Percentiles rank a stretch among this genome's conserved stretches.
These are phyloP conservation scores for Trachelus tabidus DNA, from an alignment of 2,888 invertebrate genomes.

Conservation along the genomic window DNA sequence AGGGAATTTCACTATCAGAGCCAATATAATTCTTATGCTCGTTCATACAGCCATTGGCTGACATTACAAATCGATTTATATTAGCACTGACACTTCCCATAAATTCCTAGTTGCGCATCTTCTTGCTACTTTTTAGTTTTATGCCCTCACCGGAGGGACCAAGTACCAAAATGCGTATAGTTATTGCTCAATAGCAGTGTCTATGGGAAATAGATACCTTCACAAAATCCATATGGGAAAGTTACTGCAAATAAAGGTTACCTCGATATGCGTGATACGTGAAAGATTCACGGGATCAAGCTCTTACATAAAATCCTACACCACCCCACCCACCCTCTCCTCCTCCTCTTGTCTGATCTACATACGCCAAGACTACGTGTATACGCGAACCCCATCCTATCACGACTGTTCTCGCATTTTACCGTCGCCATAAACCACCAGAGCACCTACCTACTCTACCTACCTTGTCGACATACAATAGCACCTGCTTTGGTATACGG, in stretches of 20 bases:
- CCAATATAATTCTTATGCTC: too few species aligned
- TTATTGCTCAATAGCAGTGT: too few species aligned
- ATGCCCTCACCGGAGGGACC: too few species aligned
- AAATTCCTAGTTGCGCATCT: too few species aligned
- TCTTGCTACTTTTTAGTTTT: too few species aligned
- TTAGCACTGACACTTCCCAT: too few species aligned
- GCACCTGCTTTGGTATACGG: slow-evolving; percentile 42
- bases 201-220: too few species aligned
- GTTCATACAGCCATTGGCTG: too few species aligned
- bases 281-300: neutral
- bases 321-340: neutral
- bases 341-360: neutral
- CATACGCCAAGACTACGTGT: neutral
- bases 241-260: neutral
- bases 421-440: slow-evolving; percentile 39
- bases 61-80: too few species aligned
- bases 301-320: neutral
- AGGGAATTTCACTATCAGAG: too few species aligned
- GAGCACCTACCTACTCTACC: slow-evolving; percentile 8
- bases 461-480: slow-evolving; percentile 35
- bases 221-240: neutral
- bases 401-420: slow-evolving; percentile 16
- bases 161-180: too few species aligned
- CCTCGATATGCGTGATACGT: neutral
- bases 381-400: neutral